A percentile compares a stretch with the other conserved stretches of the same genome.
Evolutionary conservation across 2,888 invertebrate genomes (phyloP).

Genomic region (Salticus scenicus): DNA sequence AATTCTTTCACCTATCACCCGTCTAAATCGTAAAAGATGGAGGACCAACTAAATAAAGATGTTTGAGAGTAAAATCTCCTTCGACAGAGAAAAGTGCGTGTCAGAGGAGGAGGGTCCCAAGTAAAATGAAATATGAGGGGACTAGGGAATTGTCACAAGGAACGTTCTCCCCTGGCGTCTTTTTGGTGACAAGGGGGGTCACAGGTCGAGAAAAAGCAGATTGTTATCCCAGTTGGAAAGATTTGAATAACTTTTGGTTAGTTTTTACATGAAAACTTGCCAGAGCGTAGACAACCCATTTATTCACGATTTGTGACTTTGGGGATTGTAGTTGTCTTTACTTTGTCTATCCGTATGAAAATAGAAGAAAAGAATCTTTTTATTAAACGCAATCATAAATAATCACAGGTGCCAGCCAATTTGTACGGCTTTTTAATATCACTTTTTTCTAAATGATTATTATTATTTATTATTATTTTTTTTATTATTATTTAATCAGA

Average conservation of each 20-base stretch:
- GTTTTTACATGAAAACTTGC: not conserved
- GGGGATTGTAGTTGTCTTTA: not conserved
- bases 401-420: too few relatives aligned
- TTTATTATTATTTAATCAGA: too few relatives aligned
- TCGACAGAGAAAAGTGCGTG: not conserved
- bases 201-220: not conserved
- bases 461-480: too few relatives aligned
- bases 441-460: too few relatives aligned
- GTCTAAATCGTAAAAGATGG: not conserved
- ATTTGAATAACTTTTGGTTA: not conserved
- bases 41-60: not conserved
- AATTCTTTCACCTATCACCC: not conserved
- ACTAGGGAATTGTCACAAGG: not conserved
- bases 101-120: not conserved
- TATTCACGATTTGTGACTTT: not conserved
- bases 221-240: not conserved
- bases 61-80: not conserved
- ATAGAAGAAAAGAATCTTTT: too few relatives aligned
- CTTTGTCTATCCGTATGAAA: too few relatives aligned
- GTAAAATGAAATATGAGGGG: not conserved
- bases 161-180: too few relatives aligned
- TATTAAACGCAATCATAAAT: too few relatives aligned
- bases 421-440: too few relatives aligned
- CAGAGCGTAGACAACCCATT: not conserved
- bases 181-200: too few relatives aligned